Evolutionary conservation across 2,113 vertebrate species (phyloP), one percentile per base, ranked within the genome.

Genomic region (Polypterus bichir): DNA sequence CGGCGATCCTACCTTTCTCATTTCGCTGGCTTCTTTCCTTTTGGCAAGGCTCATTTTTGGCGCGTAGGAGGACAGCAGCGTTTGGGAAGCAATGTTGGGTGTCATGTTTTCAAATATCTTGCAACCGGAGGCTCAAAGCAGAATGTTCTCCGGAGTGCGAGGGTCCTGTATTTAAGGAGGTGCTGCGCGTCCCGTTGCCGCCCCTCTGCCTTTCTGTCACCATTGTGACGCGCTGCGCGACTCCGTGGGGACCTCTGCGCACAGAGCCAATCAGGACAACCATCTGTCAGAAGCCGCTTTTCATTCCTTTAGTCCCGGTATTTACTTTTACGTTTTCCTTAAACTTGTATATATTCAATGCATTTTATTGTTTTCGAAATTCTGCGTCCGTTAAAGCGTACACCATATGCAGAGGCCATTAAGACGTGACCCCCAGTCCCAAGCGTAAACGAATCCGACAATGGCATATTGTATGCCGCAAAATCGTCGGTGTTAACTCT

Each of bases 1-100:
- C 27, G 27, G 7, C 10, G 51, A 7, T 4, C 76, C 83, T 77
- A 86, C 87, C 83, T 88, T 89, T 69, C 87, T 74, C 64, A 80
- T 69, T 62, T 86, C 82, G 9, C 79, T 68, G 3, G 84, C 76
- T 2, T 84, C 79, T 65, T 79, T 81, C 63, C 78, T 86, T 69
- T 81, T 76, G 62, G 81, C 81, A 62, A 87, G 75, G 5, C 83
- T 85, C 60, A 74, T 68, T 64, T 69, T 73, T 10, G 68, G 59
- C 49, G 60, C 0, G 64, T 66, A 77, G 6, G 27, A 27, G 27
- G 72, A 58, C 46, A 55, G 67, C 46, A 64, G 66, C 46, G 61
- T 45, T n/a, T 71, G 65, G 47, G 59, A 62, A 7, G 46, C 62
- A 47, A 62, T 51, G 63, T 69, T 77, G 3, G 81, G 79, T 72